Base-by-base conservation (phyloP, 2,113 vertebrate species). In the Amazona vittata region DNA sequence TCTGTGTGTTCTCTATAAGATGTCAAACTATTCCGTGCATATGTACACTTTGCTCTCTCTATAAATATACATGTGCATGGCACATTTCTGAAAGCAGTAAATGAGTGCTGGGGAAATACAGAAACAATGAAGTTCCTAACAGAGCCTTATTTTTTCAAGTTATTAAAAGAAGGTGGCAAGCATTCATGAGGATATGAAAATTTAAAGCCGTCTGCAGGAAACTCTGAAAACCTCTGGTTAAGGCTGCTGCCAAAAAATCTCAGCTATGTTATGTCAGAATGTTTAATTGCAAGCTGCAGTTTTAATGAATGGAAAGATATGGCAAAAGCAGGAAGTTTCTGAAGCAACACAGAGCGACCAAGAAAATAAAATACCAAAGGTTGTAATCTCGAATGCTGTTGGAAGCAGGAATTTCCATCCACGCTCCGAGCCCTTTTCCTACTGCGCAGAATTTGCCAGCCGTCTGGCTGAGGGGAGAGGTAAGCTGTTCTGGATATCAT, bases 291-390 rank as follows among this genome's bases (percentile, higher is more conserved):
- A 91, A 97, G 96, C 96, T 96, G 87, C 86, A 90, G 14, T 93
- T 95, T 97, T 97, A 97, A 98, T 98, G 98, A 98, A 97, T 97
- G 97, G 97, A 98, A 98, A 97, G 97, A 97, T 91, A 95, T 43
- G 86, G 97, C 91, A 95, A 95, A 87, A 92, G 94, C 96, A 97
- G 97, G 96, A 97, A 98, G 92, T 91, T 76, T 92, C 94, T 97
- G 93, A 90, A 95, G 91, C 80, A 88, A 92, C 93, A 81, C 31
- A 89, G 43, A 91, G 77, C 80, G 71, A 81, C 68, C 94, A 85
- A 83, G 94, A 96, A 97, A 97, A 96, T 88, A 95, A 94, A 97
- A 92, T 95, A 83, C 93, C 95, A 81, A 33, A 71, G 63, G 75
- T 35, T 89, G 93, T 89, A 86, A 93, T 82, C 89, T 84, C 17